A percentile compares a stretch with the other conserved stretches of the same genome.
Conservation (phyloP, 2,113 vertebrate genomes). For the Anhinga anhinga region DNA sequence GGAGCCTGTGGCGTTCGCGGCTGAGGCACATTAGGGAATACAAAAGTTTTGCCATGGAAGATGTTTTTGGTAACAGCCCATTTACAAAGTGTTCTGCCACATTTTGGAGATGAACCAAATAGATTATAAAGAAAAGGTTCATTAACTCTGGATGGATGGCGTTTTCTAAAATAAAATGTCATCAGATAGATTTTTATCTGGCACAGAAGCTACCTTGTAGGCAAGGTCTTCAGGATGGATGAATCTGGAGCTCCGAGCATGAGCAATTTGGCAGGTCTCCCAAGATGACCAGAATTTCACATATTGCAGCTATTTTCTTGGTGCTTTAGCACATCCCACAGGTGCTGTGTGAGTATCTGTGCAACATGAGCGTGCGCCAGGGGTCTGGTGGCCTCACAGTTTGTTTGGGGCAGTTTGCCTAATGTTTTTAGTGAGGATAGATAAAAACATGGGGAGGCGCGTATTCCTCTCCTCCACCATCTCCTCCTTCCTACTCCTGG, state of each 20-base stretch:
- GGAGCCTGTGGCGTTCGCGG: background rate
- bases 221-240: background rate
- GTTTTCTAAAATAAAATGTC: background rate
- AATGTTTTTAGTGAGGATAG: background rate
- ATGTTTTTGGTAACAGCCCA: background rate
- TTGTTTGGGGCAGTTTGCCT: background rate
- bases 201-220: background rate
- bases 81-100: background rate
- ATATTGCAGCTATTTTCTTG: background rate
- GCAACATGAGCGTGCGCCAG: background rate
- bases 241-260: background rate
- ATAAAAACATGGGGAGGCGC: background rate
- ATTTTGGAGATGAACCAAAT: background rate
- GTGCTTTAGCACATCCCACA: background rate
- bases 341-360: rapidly evolving
- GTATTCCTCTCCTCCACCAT: background rate
- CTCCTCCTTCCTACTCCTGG: background rate
- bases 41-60: background rate
- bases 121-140: background rate
- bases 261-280: background rate
- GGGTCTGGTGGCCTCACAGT: background rate
- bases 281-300: background rate
- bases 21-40: background rate
- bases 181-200: conserved; percentile 26
- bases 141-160: background rate